phyloP scores from a whole-genome alignment of 2,113 vertebrate genomes.

The Lates calcarifer region DNA sequence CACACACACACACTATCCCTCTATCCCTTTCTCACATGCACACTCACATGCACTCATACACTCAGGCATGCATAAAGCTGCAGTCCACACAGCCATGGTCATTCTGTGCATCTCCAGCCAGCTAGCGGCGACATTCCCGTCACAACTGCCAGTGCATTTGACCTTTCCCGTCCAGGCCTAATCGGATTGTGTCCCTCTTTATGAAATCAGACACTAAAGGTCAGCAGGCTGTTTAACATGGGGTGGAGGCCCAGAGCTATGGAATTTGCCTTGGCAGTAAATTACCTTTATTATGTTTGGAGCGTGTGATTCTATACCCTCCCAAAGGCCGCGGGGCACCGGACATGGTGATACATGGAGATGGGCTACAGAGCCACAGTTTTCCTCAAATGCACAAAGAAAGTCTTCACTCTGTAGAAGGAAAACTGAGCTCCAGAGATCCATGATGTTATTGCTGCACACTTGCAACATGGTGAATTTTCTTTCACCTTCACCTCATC shows the following conservation, averaged over 20 bases:
- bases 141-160: conserved; percentile 92
- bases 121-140: conserved; percentile 87
- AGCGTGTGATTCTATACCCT: conserved; percentile 71
- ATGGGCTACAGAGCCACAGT: conserved; percentile 25
- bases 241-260: conserved; percentile 91
- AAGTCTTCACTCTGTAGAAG: neutral
- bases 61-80: conserved; percentile 22
- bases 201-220: conserved; percentile 97
- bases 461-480: conserved; percentile 19
- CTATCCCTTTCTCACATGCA: conserved; percentile 28
- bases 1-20: conserved; percentile 28
- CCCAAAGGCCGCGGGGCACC: conserved; percentile 59
- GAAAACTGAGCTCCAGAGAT: neutral
- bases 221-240: conserved; percentile 95
- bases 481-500: conserved; percentile 18
- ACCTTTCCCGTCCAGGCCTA: conserved; percentile 95
- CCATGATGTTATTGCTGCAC: neutral
- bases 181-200: conserved; percentile 97
- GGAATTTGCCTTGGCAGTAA: conserved; percentile 96
- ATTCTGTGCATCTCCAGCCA: conserved; percentile 71
- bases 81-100: conserved; percentile 36
- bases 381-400: conserved; percentile 43
- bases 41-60: conserved; percentile 34
- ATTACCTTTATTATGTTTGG: conserved; percentile 97
- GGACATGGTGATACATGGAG: conserved; percentile 61